Base-by-base conservation (phyloP, 2,797 vertebrate genomes). In the Coracias cyanogaster region DNA sequence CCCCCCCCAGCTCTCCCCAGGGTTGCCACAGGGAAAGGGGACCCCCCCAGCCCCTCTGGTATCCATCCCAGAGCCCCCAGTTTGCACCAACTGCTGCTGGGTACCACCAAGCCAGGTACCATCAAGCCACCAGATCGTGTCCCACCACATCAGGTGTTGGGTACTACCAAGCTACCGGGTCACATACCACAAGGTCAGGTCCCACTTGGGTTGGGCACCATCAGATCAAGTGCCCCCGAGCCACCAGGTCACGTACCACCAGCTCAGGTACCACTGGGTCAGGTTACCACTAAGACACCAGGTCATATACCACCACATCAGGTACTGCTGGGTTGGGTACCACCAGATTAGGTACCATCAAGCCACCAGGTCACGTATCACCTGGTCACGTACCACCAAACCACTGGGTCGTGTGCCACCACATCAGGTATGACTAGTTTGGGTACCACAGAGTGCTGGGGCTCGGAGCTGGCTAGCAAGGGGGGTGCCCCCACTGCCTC, bases 201-300 rank as follows among this genome's bases (percentile, higher is more conserved):
- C 21, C 20, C 20, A 33, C n/a, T 57, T 22, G n/a, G 21, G 21
- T 57, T 57, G 54, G 54, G 45, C 19, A 20, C 45, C 35, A 54
- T n/a, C 31, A 33, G 31, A 29, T 17, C 54, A 33, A 19, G 14
- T 51, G 12, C 24, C 25, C 12, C 22, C 10, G 7, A 16, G 12
- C n/a, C n/a, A 22, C 28, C 5, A 6, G 28, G 2, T 29, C 26
- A 39, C 1, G 5, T 25, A 29, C 29, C n/a, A 29, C 33, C 4
- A 6, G 28, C 2, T 29, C 26, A 6, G 18, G 33, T 39, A 18
- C 33, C 48, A 55, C 58, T 21, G 8, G 81, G 8, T 24, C 15
- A 43, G 43, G 43, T 14, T 52, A 19, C 33, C 43, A 41, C 17
- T 4, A 21, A 3, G 5, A 33, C 43, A 65, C 48, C 12, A 8